Evolutionary conservation across 2,113 vertebrate genomes (phyloP), one percentile per base, ranked within the genome.

Genomic region (Pituophis catenifer): DNA sequence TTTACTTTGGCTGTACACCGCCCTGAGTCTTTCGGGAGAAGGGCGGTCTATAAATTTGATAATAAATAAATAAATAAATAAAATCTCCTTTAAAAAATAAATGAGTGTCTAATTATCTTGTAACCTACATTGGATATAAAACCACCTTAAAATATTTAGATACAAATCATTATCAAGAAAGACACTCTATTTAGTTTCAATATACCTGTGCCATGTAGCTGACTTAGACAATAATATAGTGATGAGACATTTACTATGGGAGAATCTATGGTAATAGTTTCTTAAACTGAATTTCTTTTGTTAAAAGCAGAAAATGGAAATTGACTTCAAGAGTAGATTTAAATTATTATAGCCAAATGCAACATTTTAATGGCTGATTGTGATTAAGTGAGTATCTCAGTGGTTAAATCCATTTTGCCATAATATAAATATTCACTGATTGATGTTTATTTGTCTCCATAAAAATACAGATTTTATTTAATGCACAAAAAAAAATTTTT

Each of bases 361-460:
- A 94, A 81, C 90, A 88, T 38, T 88, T 91, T 8, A 3, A 8
- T 50, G 26, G 0, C 44, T 0, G 58, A 19, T 89, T 94, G 6
- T 52, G 92, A 0, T 10, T 81, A 38, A 89, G 91, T 94, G 55
- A 92, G 55, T 93, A 55, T 12, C 3, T 6, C 57, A 24, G 11
- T 86, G 24, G 21, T 11, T 2, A 93, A 93, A 95, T 44, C 88
- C 91, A 29, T 52, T 3, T 89, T 94, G 38, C 52, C 88, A 93
- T 86, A 89, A 10, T 90, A 90, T 90, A 90, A 92, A 7, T 65
- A 90, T 3, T 70, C 3, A 88, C 44, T 95, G 81, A 96, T 95
- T 86, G 15, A 95, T 53, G 3, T 86, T 33, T 53, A 4, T 86
- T 33, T 53, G 62, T 38, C 26, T 55, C 48, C 5, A 23, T 59